Conservation (phyloP, 2,888 invertebrate species). For the Heterodera filipjevi region DNA sequence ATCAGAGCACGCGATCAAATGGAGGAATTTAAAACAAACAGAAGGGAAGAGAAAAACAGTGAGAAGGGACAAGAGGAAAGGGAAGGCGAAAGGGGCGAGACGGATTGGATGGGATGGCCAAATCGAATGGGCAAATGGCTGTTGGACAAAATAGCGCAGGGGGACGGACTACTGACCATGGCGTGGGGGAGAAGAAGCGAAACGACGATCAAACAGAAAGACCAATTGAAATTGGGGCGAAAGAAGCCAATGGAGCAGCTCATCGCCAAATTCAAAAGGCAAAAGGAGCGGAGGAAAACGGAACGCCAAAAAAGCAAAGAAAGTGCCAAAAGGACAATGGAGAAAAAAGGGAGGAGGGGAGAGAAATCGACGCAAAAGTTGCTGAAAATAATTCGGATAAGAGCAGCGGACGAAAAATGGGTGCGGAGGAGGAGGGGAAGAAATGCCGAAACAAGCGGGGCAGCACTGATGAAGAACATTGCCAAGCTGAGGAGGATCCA, state of each 20-base stretch:
- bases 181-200: neutral
- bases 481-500: conserved; percentile 28
- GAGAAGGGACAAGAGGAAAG: conserved; percentile 7
- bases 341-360: neutral
- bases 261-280: neutral
- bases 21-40: neutral
- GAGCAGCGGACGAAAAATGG: conserved; percentile 2
- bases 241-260: neutral
- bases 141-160: neutral
- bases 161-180: neutral
- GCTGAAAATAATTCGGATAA: neutral
- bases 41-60: neutral
- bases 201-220: neutral
- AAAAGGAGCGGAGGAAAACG: neutral
- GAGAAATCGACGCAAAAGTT: neutral
- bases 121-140: conserved; percentile 19
- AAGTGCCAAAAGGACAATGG: neutral
- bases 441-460: neutral
- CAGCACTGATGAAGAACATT: conserved; percentile 26
- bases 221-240: neutral
- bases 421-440: neutral
- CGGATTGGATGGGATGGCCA: conserved; percentile 26
- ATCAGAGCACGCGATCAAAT: conserved; percentile 8
- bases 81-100: neutral
- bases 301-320: neutral